These are phyloP conservation scores for Agrochola lota DNA, from an alignment of 2,888 invertebrate genomes.

Conservation along the genomic window DNA sequence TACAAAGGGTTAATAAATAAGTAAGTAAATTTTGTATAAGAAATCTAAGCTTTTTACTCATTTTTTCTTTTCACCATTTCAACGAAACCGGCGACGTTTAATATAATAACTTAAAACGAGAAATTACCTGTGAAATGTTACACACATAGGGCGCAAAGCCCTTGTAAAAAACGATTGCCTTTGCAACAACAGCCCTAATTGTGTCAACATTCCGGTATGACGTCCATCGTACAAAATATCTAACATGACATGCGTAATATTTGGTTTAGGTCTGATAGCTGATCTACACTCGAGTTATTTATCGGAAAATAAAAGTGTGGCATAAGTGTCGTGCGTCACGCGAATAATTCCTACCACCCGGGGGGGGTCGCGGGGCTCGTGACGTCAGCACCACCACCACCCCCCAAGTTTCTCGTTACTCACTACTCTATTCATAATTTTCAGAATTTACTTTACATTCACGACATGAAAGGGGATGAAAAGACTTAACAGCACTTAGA, in stretches of 20 bases:
- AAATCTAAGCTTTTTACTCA: not conserved
- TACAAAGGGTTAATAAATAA: too few species aligned
- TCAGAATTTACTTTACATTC: slow-evolving; percentile 49
- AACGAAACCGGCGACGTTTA: not conserved
- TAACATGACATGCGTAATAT: slow-evolving; percentile 58
- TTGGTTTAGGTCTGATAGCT: slow-evolving; percentile 56
- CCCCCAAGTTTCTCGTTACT: slow-evolving; percentile 57
- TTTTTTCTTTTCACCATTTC: not conserved
- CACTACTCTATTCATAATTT: slow-evolving; percentile 62
- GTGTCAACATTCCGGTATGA: slow-evolving; percentile 56
- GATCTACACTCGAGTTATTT: slow-evolving; percentile 68
- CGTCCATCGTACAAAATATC: slow-evolving; percentile 50
- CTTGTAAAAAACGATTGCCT: slow-evolving; percentile 7
- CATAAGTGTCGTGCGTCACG: slow-evolving; percentile 81
- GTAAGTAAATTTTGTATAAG: too few species aligned
- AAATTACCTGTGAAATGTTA: not conserved
- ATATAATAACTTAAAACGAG: not conserved
- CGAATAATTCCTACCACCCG: slow-evolving; percentile 73
- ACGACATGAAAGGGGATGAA: slow-evolving; percentile 27
- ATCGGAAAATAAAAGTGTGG: slow-evolving; percentile 74
- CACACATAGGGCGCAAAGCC: not conserved
- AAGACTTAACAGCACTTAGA: not conserved
- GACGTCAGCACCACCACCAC: slow-evolving; percentile 74
- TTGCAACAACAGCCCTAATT: slow-evolving; percentile 15
- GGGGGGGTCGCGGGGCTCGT: slow-evolving; percentile 61